Base-by-base conservation (phyloP, 1,140 invertebrate species). In the Choristoneura fumiferana region DNA sequence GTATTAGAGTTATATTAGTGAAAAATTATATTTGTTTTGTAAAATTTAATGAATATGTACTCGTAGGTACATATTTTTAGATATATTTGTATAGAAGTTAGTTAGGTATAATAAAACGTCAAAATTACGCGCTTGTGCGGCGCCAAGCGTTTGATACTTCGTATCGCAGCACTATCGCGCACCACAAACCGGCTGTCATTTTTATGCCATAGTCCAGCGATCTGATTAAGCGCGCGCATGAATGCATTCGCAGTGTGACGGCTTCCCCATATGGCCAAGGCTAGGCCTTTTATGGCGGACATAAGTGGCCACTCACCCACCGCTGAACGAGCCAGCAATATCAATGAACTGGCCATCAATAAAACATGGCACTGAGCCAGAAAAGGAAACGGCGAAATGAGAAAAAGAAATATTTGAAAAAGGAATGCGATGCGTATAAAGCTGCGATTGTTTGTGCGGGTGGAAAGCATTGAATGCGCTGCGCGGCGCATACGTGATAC, bases 281-380 rank as follows among this genome's bases (percentile, higher is more conserved):
- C 76, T 85, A 78, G 73, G 71, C 83, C 85, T 84, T 88, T 81
- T 88, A 88, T 81, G 85, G 85, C 73, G 66, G 73, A 78, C 78
- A 78, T 88, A 88, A 88, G 85, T 88, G 85, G 82, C 78, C 82
- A 88, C 79, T 88, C 84, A 87, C 84, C 84, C 78, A 80, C 79
- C 80, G 72, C 75, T 85, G 84, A 88, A 88, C 85, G 84, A 87
- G 84, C 73, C 75, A 80, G 76, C 72, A 84, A 88, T 88, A 88
- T 88, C 85, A 88, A 88, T 88, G 85, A 87, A 87, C 84, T 69
- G 80, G 67, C 84, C 84, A 88, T 88, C 85, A 88, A 88, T 88
- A 88, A 88, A 87, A 88, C 85, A 88, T 88, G 85, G 83, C 83
- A 81, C 71, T 76, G 66, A 75, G 83, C 85, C 85, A 83, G 76